Conservation (phyloP, 1,140 invertebrate species). For the Drosophila sproati region DNA sequence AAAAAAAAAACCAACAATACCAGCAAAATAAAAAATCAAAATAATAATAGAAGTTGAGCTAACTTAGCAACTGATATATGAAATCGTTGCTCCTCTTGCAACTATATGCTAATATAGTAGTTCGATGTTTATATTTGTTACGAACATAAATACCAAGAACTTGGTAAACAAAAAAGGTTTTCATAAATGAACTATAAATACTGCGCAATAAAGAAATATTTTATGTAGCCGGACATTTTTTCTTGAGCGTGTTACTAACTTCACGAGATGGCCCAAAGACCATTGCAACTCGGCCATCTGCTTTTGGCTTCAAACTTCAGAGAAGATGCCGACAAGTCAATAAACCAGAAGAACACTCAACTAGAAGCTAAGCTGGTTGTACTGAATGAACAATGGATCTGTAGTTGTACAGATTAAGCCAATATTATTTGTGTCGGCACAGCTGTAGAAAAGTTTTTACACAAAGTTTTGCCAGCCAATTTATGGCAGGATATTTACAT, state of each 20-base stretch:
- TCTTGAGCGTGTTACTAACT: too few relatives aligned
- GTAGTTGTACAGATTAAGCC: slow-evolving; percentile 28
- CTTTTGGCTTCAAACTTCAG: slow-evolving; percentile 26
- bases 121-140: too few relatives aligned
- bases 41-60: neutral
- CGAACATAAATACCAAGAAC: too few relatives aligned
- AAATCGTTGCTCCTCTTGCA: too few relatives aligned
- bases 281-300: slow-evolving; percentile 21
- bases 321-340: neutral
- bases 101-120: too few relatives aligned
- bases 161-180: too few relatives aligned
- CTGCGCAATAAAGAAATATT: too few relatives aligned
- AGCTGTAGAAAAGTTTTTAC: slow-evolving; percentile 10
- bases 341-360: slow-evolving; percentile 21
- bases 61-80: too few relatives aligned
- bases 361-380: slow-evolving; percentile 30
- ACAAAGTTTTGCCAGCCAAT: slow-evolving; percentile 1
- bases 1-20: neutral
- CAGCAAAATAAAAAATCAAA: neutral
- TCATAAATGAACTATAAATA: too few relatives aligned
- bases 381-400: slow-evolving; percentile 42
- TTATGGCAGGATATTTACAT: slow-evolving; percentile 12
- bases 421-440: slow-evolving; percentile 21
- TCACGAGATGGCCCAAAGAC: neutral
- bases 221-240: too few relatives aligned